A percentile compares a stretch with the other conserved stretches of the same genome.
These are phyloP conservation scores for Melipona quadrifasciata DNA, from an alignment of 1,140 invertebrate genomes.

Conservation along the genomic window DNA sequence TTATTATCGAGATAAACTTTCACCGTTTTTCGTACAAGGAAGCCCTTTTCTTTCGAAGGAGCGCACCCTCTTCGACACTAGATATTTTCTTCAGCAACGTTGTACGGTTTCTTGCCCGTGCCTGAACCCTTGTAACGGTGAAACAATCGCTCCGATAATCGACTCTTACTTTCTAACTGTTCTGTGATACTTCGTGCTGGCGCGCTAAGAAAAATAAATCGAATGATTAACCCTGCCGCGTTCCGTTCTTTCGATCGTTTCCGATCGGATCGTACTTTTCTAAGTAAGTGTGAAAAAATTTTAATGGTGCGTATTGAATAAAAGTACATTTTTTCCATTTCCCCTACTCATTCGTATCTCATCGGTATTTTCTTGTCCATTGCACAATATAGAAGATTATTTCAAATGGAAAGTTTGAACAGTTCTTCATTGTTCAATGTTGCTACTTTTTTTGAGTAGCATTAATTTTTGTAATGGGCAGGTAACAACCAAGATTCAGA, in stretches of 20 bases:
- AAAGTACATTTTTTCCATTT: no score
- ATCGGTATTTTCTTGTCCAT: no score
- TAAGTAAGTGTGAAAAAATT: not conserved
- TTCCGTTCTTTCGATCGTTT: not conserved
- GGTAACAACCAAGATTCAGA: no score
- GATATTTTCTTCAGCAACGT: conserved; percentile 62
- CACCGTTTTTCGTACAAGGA: conserved; percentile 51
- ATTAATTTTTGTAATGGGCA: no score
- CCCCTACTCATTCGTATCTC: no score
- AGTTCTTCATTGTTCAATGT: no score
- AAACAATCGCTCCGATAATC: conserved; percentile 30
- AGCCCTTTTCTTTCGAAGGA: conserved; percentile 56
- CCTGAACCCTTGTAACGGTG: conserved; percentile 42
- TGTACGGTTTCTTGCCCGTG: conserved; percentile 58
- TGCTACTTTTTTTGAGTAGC: no score
- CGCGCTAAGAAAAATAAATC: not conserved
- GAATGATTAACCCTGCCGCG: not conserved
- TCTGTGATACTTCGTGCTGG: not conserved
- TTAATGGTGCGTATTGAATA: no score
- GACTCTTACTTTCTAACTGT: conserved; percentile 10
- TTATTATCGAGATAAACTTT: conserved; percentile 18
- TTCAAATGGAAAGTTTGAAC: no score
- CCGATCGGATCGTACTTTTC: not conserved
- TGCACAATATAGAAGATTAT: no score
- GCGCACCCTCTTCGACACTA: conserved; percentile 49